Evolutionary conservation across 1,140 invertebrate species (phyloP).

Genomic region (Bombus huntii): DNA sequence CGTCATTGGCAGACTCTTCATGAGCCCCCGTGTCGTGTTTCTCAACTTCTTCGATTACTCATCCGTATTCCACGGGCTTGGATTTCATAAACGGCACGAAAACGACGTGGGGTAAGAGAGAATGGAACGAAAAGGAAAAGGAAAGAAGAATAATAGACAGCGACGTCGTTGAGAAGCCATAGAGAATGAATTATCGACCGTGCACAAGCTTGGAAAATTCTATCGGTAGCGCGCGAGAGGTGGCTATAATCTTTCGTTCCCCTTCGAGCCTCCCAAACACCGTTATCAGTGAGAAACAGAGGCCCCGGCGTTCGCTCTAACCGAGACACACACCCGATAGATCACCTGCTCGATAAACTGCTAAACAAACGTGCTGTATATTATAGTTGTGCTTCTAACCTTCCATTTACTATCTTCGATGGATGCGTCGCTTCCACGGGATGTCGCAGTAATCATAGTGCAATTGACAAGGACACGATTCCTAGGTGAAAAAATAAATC

Average conservation of each 20-base stretch:
- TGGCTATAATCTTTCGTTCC: conserved; percentile 31
- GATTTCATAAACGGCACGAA: conserved; percentile 39
- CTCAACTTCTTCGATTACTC: conserved; percentile 48
- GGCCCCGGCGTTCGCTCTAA: conserved; percentile 13
- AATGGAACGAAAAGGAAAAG: not conserved
- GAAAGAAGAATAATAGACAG: conserved; percentile 54
- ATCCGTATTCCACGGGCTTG: conserved; percentile 28
- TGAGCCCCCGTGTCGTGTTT: conserved; percentile 19
- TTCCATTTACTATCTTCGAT: not conserved
- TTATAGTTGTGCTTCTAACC: not conserved
- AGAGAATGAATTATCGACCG: conserved; percentile 69
- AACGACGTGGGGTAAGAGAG: not conserved
- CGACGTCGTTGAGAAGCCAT: conserved; percentile 48
- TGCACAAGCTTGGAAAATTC: conserved; percentile 68
- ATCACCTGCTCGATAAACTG: conserved; percentile 24
- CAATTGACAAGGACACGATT: no score
- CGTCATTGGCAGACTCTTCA: conserved; percentile 57
- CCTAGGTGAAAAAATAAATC: no score
- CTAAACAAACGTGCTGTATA: conserved; percentile 22
- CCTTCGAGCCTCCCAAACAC: conserved; percentile 40
- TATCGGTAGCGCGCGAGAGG: conserved; percentile 29
- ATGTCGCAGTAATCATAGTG: no score
- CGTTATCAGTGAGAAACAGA: conserved; percentile 61
- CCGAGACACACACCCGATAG: conserved; percentile 6
- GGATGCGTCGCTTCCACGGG: not conserved